phyloP scores from a whole-genome alignment of 2,888 invertebrate genomes.

The Drosophila glabriapex region DNA sequence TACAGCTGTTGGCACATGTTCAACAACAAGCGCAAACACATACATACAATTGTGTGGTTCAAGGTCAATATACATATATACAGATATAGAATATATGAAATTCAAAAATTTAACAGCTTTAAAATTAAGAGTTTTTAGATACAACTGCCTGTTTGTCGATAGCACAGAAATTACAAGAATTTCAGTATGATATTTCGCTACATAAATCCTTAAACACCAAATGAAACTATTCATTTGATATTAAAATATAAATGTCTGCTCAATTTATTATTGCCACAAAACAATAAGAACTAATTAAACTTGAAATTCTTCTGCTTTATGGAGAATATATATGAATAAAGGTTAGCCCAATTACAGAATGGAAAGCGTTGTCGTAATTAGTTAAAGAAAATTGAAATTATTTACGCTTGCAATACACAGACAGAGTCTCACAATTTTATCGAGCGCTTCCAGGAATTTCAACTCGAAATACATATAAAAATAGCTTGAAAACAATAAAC shows the following conservation, averaged over 20 bases:
- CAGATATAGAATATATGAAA: neutral
- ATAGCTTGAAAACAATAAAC: conserved; percentile 58
- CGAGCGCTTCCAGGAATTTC: conserved; percentile 56
- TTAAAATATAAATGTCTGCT: neutral
- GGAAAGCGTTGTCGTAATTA: conserved; percentile 3
- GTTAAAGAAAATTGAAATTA: conserved; percentile 7
- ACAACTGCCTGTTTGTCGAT: neutral
- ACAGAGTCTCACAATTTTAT: conserved; percentile 3
- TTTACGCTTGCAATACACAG: conserved; percentile 8
- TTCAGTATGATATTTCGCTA: neutral
- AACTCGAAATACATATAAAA: conserved; percentile 43
- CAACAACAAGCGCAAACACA: conserved; percentile 9
- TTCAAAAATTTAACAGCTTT: conserved; percentile 6
- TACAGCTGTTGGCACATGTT: conserved; percentile 53
- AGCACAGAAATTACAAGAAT: neutral
- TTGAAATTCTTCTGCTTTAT: neutral
- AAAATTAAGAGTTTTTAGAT: neutral
- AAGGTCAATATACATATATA: conserved; percentile 53
- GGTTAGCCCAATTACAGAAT: neutral
- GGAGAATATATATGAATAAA: neutral
- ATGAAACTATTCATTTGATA: neutral
- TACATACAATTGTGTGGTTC: conserved; percentile 27
- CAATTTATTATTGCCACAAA: neutral
- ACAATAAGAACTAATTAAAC: neutral
- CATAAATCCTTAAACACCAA: neutral